Evolutionary conservation across 2,888 invertebrate species (phyloP), one percentile per base, ranked within the genome.

Genomic region (Hypena proboscidalis): DNA sequence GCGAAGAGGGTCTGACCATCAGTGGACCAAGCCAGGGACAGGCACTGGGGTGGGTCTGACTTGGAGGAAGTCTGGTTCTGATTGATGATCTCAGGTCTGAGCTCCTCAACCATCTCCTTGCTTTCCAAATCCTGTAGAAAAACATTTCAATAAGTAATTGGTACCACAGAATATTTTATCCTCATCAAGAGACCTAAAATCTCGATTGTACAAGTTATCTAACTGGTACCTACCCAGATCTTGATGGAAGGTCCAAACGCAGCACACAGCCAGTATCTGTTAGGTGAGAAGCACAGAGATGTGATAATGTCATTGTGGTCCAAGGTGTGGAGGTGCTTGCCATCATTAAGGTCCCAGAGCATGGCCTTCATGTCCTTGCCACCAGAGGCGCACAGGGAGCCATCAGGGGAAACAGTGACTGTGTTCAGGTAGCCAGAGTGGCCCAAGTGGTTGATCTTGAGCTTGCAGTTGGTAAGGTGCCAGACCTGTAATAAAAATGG

Each of bases 311-410:
- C 99, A 88, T 98, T 98, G 88, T 99, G 99, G 82, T 99, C 98
- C 75, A 99, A 92, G 7, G 99, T 99, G 93, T 99, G 99, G 80
- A 99, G 93, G 88, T 99, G 99, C 91, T 99, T 99, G 92, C 98
- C 99, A 82, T 99, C 99, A 87, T 99, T 99, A 82, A 99, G 92
- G 89, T 99, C 99, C 99, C 99, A 99, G 62, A 99, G 92, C 97
- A 99, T 98, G 5, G 99, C 99, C 92, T 98, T 98, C 92, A 98
- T 98, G 92, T 99, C 99, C 95, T 99, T 99, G 79, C 99, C 99
- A 84, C 99, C 99, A 53, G 98, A 99, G n/a, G 99, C 99, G 81
- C 99, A 99, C 21, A 99, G 94, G 1, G 99, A 99, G 74, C 99
- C 99, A 90, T 99, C 99, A 67, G 99, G 99, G 30, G 99, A 99